Percentiles rank a stretch among this genome's conserved stretches.
phyloP scores from a whole-genome alignment of 2,888 invertebrate species.

The Saturnia pavonia region DNA sequence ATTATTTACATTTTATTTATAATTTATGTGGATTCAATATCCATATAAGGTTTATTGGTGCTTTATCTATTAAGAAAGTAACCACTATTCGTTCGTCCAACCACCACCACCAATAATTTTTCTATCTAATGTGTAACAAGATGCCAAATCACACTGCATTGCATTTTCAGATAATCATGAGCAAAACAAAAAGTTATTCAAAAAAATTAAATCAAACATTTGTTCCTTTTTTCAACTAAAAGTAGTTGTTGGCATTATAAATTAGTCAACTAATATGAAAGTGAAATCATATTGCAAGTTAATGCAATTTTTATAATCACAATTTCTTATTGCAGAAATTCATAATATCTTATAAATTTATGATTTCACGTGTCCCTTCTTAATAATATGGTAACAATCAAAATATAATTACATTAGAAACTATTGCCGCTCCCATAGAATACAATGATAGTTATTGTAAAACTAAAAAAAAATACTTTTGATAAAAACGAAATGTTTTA shows the following conservation, averaged over 20 bases:
- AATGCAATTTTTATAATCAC: background rate
- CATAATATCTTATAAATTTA: background rate
- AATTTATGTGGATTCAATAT: background rate
- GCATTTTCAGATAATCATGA: no score
- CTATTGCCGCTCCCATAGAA: background rate
- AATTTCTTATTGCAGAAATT: background rate
- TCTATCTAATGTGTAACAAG: background rate
- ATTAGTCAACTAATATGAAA: no score
- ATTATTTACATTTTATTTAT: background rate
- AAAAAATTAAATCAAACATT: no score
- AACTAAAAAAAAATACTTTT: no score
- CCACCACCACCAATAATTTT: no score
- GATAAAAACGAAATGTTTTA: background rate
- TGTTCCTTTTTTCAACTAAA: no score
- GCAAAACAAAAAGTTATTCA: no score
- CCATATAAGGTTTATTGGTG: background rate
- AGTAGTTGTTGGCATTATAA: no score
- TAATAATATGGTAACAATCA: slow-evolving; percentile 15
- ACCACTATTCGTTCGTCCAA: background rate
- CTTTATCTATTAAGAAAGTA: background rate
- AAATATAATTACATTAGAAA: background rate
- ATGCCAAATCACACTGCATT: background rate
- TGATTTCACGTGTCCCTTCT: background rate
- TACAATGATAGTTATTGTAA: background rate
- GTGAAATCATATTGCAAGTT: background rate